Evolutionary conservation across 2,888 invertebrate species (phyloP).

Genomic region (Trichopria drosophilae): DNA sequence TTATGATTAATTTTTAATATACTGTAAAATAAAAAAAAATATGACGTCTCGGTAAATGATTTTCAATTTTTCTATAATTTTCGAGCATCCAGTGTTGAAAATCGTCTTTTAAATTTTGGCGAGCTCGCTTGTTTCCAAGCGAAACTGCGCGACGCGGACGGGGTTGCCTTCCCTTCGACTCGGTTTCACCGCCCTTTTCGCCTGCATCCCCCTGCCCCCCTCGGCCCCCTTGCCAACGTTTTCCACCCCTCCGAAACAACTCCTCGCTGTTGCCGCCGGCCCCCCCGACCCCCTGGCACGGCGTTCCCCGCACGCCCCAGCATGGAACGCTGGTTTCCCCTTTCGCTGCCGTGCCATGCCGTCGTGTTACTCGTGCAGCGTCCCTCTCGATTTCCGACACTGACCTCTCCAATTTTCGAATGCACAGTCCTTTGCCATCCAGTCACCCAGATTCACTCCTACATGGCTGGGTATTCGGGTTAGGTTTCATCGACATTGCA

Average conservation of each 20-base stretch:
- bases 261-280: constrained; percentile 15
- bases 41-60: too few species aligned
- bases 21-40: too few species aligned
- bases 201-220: constrained; percentile 13
- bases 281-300: constrained; percentile 15
- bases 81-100: too few species aligned
- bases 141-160: too few species aligned
- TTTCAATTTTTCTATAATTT: too few species aligned
- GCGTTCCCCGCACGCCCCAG: constrained; percentile 17
- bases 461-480: neutral
- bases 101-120: too few species aligned
- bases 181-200: too few species aligned
- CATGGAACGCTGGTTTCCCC: constrained; percentile 6
- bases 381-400: constrained; percentile 41
- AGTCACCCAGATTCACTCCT: too few species aligned
- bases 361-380: constrained; percentile 7
- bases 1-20: too few species aligned
- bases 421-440: constrained; percentile 23
- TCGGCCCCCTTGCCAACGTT: constrained; percentile 9
- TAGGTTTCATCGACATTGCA: too few species aligned
- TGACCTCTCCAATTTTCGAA: constrained; percentile 48
- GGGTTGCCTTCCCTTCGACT: too few species aligned
- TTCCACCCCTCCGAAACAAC: neutral
- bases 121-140: too few species aligned
- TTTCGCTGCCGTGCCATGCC: constrained; percentile 10